Conservation (phyloP, 1,140 invertebrate species). For the Hyphantria cunea region DNA sequence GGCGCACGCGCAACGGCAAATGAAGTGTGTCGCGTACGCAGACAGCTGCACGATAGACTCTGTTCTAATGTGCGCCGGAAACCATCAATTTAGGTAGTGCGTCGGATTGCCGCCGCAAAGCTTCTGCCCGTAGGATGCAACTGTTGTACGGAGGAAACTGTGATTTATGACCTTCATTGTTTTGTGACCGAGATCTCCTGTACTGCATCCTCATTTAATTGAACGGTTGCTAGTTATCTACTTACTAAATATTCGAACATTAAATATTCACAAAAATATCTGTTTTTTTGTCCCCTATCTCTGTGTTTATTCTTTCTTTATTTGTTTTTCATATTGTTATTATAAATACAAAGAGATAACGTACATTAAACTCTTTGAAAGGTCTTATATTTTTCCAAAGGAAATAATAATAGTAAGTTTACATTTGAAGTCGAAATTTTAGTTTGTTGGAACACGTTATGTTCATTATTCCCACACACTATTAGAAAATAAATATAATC, state of each 20-base stretch:
- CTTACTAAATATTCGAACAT: conserved; percentile 1
- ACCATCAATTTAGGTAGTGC: conserved; percentile 78
- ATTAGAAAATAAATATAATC: too few relatives aligned
- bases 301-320: too few relatives aligned
- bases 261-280: not conserved
- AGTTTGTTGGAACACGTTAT: too few relatives aligned
- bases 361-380: too few relatives aligned
- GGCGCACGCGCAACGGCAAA: conserved; percentile 67
- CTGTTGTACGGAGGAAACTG: conserved; percentile 70
- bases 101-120: conserved; percentile 71
- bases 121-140: conserved; percentile 70
- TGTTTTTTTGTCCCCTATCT: too few relatives aligned
- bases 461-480: too few relatives aligned
- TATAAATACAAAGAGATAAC: too few relatives aligned
- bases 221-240: conserved; percentile 37
- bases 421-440: too few relatives aligned
- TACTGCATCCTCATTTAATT: conserved; percentile 55
- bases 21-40: conserved; percentile 75
- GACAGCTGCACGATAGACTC: conserved; percentile 69
- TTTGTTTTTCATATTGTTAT: too few relatives aligned
- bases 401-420: too few relatives aligned
- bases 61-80: conserved; percentile 74
- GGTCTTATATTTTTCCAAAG: too few relatives aligned
- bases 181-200: conserved; percentile 58
- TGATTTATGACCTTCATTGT: conserved; percentile 78